Base-by-base conservation (phyloP, 1,140 invertebrate species). In the Bombus balteatus region DNA sequence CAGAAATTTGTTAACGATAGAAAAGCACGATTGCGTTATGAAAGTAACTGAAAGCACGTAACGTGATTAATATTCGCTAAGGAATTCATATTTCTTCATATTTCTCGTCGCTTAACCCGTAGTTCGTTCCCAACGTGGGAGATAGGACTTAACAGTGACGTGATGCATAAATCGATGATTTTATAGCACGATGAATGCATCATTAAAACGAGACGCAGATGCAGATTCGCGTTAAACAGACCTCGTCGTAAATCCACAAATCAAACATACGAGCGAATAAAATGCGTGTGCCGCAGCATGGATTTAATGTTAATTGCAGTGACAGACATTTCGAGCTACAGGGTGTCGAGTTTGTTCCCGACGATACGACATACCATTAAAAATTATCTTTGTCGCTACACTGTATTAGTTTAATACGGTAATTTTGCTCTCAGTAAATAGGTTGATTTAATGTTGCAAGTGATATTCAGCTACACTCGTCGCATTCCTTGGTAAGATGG, bases 261-360 rank as follows among this genome's bases (percentile, higher is more conserved):
- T 81, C 70, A 25, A n/a, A 43, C 22, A 13, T 37, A 22, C 15
- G 53, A 9, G 59, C 39, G 65, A 83, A 83, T 83, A 71, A 86
- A 86, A 86, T 76, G 34, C 53, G 84, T 41, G 34, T 68, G 47
- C 65, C 85, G 41, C 62, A 39, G 47, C 80, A 28, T 73, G 85
- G 66, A 86, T 83, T 70, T 83, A 83, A 86, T 66, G 72, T 83
- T 83, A 71, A 86, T 77, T 83, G 80, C 81, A 13, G 25, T 37
- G 80, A 41, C 80, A n/a, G 59, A 72, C 65, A 59, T 76, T 15
- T 47, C 28, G 34, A 59, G 39, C 6, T 37, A 43, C 10, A n/a
- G 34, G 34, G 41, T 32, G 53, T 71, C 53, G 71, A 68, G 57
- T 37, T 10, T 68, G 77, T 57, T 15, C n/a, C 39, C 28, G 47